phyloP scores from a whole-genome alignment of 2,888 invertebrate species.

The Epinotia nisella region DNA sequence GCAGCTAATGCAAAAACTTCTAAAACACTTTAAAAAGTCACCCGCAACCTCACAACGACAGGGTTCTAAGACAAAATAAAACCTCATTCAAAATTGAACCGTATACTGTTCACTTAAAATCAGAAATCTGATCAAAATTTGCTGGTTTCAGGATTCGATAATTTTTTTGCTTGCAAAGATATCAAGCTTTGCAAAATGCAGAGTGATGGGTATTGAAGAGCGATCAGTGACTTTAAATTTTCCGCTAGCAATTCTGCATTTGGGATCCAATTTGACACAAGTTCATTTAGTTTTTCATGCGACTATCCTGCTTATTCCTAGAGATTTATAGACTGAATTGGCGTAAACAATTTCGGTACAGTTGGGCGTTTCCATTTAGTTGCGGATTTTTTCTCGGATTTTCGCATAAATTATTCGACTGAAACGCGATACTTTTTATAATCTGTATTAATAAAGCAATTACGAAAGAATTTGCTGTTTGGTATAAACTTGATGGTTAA shows the following conservation, averaged over 20 bases:
- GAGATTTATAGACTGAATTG: background rate
- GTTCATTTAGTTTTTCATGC: background rate
- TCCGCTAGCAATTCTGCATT: background rate
- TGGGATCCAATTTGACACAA: background rate
- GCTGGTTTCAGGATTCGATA: background rate
- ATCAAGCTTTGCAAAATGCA: constrained; percentile 11
- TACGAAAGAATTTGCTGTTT: background rate
- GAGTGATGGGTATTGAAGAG: constrained; percentile 6
- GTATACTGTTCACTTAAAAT: background rate
- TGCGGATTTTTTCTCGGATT: background rate
- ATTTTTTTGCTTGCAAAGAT: constrained; percentile 6
- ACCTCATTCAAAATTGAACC: background rate
- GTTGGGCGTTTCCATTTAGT: background rate
- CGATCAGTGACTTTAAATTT: constrained; percentile 27
- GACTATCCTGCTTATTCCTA: background rate
- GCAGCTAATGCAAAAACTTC: background rate
- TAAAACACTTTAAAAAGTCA: background rate
- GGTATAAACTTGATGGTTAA: background rate
- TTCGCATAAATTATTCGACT: background rate
- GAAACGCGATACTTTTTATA: background rate
- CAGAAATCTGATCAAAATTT: background rate
- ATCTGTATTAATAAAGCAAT: background rate
- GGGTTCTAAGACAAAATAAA: background rate
- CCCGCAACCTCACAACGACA: background rate
- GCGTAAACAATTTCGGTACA: background rate